Conservation (phyloP, 2,888 invertebrate genomes). For the Heteromurus nitidus region DNA sequence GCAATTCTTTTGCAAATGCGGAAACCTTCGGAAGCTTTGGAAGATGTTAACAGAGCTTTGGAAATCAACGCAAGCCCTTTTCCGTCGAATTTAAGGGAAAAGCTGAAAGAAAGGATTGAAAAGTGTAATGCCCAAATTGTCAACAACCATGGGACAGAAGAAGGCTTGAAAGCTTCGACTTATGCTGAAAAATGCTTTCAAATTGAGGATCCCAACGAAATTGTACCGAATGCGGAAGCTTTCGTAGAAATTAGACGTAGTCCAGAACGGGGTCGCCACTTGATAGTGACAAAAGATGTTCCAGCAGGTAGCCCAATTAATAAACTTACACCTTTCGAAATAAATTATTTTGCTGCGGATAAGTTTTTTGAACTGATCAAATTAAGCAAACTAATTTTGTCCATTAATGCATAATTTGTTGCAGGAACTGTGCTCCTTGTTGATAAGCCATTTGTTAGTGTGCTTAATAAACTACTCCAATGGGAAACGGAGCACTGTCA, state of each 20-base stretch:
- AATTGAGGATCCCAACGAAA: constrained; percentile 14
- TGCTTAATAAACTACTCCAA: constrained; percentile 55
- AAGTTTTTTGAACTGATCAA: too few species aligned
- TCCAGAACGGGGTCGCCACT: constrained; percentile 74
- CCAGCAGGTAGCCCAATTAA: constrained; percentile 67
- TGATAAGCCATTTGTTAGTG: constrained; percentile 68
- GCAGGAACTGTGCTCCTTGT: constrained; percentile 69
- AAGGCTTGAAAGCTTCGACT: neutral
- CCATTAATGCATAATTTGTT: neutral
- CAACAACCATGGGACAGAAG: too few species aligned
- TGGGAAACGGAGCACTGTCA: constrained; percentile 70
- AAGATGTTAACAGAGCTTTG: constrained; percentile 60
- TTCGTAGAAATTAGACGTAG: constrained; percentile 61
- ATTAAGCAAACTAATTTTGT: too few species aligned
- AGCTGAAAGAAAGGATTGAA: constrained; percentile 10
- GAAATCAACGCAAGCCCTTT: neutral
- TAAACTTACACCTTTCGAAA: too few species aligned
- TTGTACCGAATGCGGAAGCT: constrained; percentile 61
- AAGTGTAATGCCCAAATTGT: constrained; percentile 28
- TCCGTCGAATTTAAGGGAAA: constrained; percentile 25
- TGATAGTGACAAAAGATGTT: constrained; percentile 72
- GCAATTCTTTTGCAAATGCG: constrained; percentile 19
- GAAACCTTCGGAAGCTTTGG: constrained; percentile 50
- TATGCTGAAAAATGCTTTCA: neutral
- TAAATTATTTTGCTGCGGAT: too few species aligned